Evolutionary conservation across 2,888 invertebrate species (phyloP).

Genomic region (Mechanitis mazaeus): DNA sequence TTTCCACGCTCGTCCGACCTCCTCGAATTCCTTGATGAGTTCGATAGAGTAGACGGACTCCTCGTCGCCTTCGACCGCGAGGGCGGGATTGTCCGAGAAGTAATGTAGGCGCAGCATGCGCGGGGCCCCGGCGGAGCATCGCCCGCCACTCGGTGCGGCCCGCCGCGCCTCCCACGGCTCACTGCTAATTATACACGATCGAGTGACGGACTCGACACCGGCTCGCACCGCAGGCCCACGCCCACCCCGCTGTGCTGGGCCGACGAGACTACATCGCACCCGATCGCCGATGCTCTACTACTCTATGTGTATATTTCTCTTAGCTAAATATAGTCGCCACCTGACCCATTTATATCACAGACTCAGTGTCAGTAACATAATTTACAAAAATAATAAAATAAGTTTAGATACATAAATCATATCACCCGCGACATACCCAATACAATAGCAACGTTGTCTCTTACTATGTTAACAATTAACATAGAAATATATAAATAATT

Average conservation of each 20-base stretch:
- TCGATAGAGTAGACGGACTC: constrained; percentile 85
- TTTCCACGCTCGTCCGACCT: constrained; percentile 85
- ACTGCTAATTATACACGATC: constrained; percentile 68
- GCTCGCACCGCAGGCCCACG: constrained; percentile 33
- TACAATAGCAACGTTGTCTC: background rate
- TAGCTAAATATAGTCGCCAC: constrained; percentile 37
- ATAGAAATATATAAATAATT: too few species aligned
- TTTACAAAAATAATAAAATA: constrained; percentile 16
- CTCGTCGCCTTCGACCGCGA: constrained; percentile 78
- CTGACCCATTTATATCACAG: constrained; percentile 38
- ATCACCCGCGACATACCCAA: background rate
- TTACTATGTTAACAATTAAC: too few species aligned
- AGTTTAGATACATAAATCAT: background rate
- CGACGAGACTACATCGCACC: constrained; percentile 38
- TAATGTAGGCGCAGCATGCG: constrained; percentile 89
- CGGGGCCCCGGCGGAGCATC: constrained; percentile 69
- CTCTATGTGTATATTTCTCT: constrained; percentile 30
- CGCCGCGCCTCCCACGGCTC: constrained; percentile 72
- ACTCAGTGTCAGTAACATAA: constrained; percentile 30
- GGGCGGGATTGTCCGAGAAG: constrained; percentile 86
- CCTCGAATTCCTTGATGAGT: constrained; percentile 92
- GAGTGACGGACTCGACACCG: constrained; percentile 39
- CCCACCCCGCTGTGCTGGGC: constrained; percentile 35
- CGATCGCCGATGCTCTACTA: constrained; percentile 30
- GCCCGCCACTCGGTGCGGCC: constrained; percentile 68